Evolutionary conservation across 1,140 invertebrate genomes (phyloP), one percentile per base, ranked within the genome.

Genomic region (Arctopsyche grandis): DNA sequence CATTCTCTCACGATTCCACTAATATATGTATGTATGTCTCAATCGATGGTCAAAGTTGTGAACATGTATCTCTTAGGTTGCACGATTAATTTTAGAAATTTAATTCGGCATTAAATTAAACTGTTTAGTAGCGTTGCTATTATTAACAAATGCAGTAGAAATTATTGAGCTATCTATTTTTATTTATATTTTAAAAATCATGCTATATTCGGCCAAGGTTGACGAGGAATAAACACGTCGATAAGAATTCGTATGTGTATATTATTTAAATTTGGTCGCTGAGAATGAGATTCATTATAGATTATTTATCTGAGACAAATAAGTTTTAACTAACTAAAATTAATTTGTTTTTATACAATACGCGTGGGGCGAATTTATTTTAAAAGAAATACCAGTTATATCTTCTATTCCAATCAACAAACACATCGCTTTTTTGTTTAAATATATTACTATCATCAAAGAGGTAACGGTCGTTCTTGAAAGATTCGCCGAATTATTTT

Each of bases 281-380:
- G 21, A 26, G n/a, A 9, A 66, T 12, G 63, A 66, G 24, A 66
- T 66, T 66, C 63, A 66, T 66, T 66, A 66, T 66, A n/a, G 21
- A 26, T 66, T 22, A 10, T 66, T 66, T 66, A 66, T 66, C 56
- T 66, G 24, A 66, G 24, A 66, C 24, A 26, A 66, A 66, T 66
- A 66, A 26, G 24, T 66, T 66, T 26, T 66, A 66, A 66, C 63
- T 66, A 66, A 66, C 63, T 26, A 1, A 66, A 66, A 66, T 66
- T 66, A 66, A 66, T 66, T 66, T 66, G 63, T 29, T 66, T 63
- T 24, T 66, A 26, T 24, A 66, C 5, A 66, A 60, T 22, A 22
- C 22, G 63, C 63, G 63, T 66, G 24, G 21, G 63, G 63, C 24
- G 24, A 60, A 60, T 60, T 60, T 9, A 19, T 10, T 4, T 4